phyloP scores from a whole-genome alignment of 2,888 invertebrate species.

The Heliconius aoede region DNA sequence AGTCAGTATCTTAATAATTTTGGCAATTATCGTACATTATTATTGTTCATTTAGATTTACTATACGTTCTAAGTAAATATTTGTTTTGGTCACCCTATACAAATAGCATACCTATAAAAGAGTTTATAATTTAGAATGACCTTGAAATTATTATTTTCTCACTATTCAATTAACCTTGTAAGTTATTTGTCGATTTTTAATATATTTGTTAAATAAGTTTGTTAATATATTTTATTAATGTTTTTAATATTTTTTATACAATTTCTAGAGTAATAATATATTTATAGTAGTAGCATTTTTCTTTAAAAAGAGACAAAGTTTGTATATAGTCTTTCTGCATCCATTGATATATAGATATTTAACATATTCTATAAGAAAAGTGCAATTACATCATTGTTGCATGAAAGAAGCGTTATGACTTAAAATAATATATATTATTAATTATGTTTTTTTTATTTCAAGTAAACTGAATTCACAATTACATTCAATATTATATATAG shows the following conservation, averaged over 20 bases:
- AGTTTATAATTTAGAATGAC: constrained; percentile 18
- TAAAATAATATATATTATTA: no score
- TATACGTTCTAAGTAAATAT: not conserved
- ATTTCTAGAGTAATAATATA: no score
- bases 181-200: not conserved
- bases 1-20: not conserved
- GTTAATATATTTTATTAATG: not conserved
- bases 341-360: no score
- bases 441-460: no score
- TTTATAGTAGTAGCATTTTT: no score
- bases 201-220: not conserved
- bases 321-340: no score
- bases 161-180: constrained; percentile 19
- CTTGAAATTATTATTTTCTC: constrained; percentile 28
- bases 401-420: no score
- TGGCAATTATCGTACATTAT: not conserved
- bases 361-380: no score
- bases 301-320: no score
- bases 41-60: not conserved
- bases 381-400: no score
- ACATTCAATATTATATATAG: not conserved
- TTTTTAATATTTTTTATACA: no score
- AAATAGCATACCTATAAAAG: not conserved
- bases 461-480: not conserved
- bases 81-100: not conserved